Base-by-base conservation (phyloP, 2,888 invertebrate genomes). In the Lordiphosa fenestrarum region DNA sequence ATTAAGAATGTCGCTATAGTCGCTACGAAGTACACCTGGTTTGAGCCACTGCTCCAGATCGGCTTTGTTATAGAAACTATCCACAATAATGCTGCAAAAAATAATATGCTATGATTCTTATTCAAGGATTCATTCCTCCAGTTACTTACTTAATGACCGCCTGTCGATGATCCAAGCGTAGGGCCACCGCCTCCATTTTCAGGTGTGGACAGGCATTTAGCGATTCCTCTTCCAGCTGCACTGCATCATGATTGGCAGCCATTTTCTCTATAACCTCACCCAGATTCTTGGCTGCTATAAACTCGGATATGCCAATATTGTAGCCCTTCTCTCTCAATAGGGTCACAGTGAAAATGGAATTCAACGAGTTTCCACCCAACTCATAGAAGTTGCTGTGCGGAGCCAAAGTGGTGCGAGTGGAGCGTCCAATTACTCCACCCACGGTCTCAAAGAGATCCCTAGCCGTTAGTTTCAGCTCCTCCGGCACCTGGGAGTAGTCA, bases 31-130 rank as follows among this genome's bases (percentile, higher is more conserved):
- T 13, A 95, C 93, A 58, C 93, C 92, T 2, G 94, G 93, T 65
- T 93, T 92, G 12, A 96, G 87, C 92, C 94, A 95, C 85, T 93
- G 92, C 84, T 96, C 96, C 73, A 97, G 86, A 85, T 96, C 96
- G 0, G 96, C 96, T 89, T 96, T 96, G 81, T 93, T 92, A 88
- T 94, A 95, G 90, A 96, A 96, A 85, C 96, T 96, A 4, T 94
- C 92, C 0, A 95, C 94, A 62, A 96, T 94, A 90, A 96, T 95
- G 57, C 96, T 96, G 87, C 30, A 89, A 9, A 33, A 33, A 47
- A 19, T 4, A 10, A 30, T 9, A 4, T 10, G 3, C 9, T 2
- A 10, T 10, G 10, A 3, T 21, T 7, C 36, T 19, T 0, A 10
- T 36, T 19, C 12, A n/a, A 36, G 9, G 5, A 40, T 49, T 35